A percentile compares a stretch with the other conserved stretches of the same genome.
Evolutionary conservation across 2,797 vertebrate genomes (phyloP).

Genomic region (Otus scops): DNA sequence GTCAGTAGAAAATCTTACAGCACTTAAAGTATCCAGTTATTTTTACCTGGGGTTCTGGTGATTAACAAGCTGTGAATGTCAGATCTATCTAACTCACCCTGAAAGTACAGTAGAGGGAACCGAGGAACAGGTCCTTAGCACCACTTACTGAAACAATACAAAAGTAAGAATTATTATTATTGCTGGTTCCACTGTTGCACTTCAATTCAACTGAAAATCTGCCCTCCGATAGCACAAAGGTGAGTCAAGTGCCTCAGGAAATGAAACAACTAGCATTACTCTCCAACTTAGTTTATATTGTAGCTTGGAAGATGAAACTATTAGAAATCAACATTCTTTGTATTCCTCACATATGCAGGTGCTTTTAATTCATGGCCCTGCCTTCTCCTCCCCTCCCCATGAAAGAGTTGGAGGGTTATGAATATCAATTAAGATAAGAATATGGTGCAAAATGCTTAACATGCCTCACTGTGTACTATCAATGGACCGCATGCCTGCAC

Average conservation of each 20-base stretch:
- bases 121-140: neutral
- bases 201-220: constrained; percentile 23
- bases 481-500: neutral
- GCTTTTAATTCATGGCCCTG: constrained; percentile 59
- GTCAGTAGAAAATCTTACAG: constrained; percentile 37
- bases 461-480: constrained; percentile 19
- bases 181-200: neutral
- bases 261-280: constrained; percentile 3
- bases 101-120: constrained; percentile 20
- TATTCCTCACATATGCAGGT: constrained; percentile 8
- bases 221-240: constrained; percentile 22
- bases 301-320: neutral
- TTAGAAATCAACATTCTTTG: constrained; percentile 41
- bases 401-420: constrained; percentile 4
- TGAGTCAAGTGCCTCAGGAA: constrained; percentile 31
- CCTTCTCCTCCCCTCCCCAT: neutral
- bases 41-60: constrained; percentile 49
- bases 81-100: constrained; percentile 12
- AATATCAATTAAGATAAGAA: constrained; percentile 58
- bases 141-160: constrained; percentile 43
- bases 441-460: constrained; percentile 26
- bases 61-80: constrained; percentile 49
- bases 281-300: constrained; percentile 22
- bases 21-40: constrained; percentile 19
- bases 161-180: constrained; percentile 48